Evolutionary conservation across 2,888 invertebrate species (phyloP).

Genomic region (Ischnus inquisitorius): DNA sequence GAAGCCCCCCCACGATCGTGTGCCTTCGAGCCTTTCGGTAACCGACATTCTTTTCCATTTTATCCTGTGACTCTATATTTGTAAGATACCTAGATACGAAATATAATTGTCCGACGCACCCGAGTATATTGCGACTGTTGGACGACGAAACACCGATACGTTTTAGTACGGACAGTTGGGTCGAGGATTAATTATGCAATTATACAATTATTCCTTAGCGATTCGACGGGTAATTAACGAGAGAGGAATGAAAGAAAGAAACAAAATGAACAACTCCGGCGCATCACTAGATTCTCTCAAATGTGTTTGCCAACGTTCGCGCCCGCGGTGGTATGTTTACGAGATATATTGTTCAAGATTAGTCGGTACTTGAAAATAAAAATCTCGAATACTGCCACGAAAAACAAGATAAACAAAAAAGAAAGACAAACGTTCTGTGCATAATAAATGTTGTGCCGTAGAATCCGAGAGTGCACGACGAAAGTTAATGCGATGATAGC

Average conservation of each 20-base stretch:
- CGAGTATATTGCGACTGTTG: constrained; percentile 33
- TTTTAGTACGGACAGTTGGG: constrained; percentile 50
- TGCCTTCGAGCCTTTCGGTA: constrained; percentile 78
- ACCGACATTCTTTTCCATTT: constrained; percentile 76
- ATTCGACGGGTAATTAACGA: constrained; percentile 12
- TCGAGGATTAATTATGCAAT: constrained; percentile 6
- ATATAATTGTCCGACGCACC: constrained; percentile 32
- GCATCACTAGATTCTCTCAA: constrained; percentile 32
- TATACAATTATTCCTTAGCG: constrained; percentile 31
- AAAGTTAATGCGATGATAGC: constrained; percentile 32
- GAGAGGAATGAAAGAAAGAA: neutral
- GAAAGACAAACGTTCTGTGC: constrained; percentile 49
- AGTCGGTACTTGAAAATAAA: constrained; percentile 54
- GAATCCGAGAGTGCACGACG: constrained; percentile 44
- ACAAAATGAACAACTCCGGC: neutral
- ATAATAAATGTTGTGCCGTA: constrained; percentile 55
- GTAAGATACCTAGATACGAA: constrained; percentile 68
- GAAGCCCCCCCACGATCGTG: constrained; percentile 66
- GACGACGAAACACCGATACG: constrained; percentile 42
- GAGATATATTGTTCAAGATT: constrained; percentile 63
- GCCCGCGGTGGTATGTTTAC: constrained; percentile 72
- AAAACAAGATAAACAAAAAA: neutral
- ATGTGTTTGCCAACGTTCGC: constrained; percentile 44
- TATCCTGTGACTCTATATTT: constrained; percentile 68
- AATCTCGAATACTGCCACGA: constrained; percentile 69